These are phyloP conservation scores for Troglohyphantes excavatus DNA, from an alignment of 2,888 invertebrate genomes.

Conservation along the genomic window DNA sequence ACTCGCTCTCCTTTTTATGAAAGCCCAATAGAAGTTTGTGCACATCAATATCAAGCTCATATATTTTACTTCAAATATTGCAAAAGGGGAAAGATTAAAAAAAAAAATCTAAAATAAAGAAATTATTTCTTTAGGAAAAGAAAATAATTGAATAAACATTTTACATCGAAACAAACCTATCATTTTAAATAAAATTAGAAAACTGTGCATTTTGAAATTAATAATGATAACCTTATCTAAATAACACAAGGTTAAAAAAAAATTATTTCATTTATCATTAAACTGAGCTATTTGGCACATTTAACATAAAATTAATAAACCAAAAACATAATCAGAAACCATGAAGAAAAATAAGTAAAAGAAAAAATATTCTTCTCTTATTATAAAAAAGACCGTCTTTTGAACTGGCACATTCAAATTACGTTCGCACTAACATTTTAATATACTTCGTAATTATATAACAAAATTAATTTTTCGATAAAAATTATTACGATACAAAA, in stretches of 20 bases:
- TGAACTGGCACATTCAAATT: too few relatives aligned
- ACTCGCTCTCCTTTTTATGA: not conserved
- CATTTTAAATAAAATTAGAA: too few relatives aligned
- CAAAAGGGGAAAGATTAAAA: not conserved
- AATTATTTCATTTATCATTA: not conserved
- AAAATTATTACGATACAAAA: not conserved
- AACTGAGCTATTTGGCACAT: conserved; percentile 45
- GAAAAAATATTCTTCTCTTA: too few relatives aligned
- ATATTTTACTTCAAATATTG: not conserved
- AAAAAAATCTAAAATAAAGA: not conserved
- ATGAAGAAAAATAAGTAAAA: too few relatives aligned
- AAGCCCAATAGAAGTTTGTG: conserved; percentile 20
- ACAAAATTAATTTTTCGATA: too few relatives aligned
- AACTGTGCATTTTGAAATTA: too few relatives aligned
- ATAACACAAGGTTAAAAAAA: too few relatives aligned
- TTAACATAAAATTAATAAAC: not conserved
- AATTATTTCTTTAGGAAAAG: not conserved
- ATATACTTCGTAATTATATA: too few relatives aligned
- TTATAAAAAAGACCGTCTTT: too few relatives aligned
- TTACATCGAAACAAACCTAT: too few relatives aligned
- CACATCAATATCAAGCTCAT: conserved; percentile 21
- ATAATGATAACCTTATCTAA: too few relatives aligned
- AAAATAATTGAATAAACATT: not conserved
- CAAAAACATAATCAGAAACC: not conserved
- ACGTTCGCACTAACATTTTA: too few relatives aligned